Conservation (phyloP, 2,113 vertebrate genomes). For the Nothocercus julius region DNA sequence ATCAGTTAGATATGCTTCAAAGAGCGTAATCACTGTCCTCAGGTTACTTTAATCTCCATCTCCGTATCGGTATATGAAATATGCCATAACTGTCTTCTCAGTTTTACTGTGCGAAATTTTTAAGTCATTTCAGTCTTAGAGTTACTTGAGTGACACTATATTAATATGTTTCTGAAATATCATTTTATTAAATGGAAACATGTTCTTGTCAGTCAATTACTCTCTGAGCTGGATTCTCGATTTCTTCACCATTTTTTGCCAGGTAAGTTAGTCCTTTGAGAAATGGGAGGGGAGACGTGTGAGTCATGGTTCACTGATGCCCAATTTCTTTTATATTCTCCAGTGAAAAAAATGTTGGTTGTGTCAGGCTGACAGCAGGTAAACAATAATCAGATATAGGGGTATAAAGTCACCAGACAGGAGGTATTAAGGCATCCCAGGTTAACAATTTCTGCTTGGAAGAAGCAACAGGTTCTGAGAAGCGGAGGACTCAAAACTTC, state of each 20-base stretch:
- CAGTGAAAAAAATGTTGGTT: neutral
- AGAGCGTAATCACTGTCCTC: slow-evolving; percentile 14
- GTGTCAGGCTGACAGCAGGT: neutral
- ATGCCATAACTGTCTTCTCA: neutral
- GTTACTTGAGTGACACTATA: neutral
- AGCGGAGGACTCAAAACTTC: neutral
- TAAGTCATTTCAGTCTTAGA: slow-evolving; percentile 1
- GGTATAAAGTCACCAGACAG: neutral
- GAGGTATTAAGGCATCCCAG: neutral
- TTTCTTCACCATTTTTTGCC: neutral
- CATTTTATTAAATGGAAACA: neutral
- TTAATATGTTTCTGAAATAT: neutral
- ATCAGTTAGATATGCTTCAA: slow-evolving; percentile 39
- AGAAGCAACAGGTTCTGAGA: neutral
- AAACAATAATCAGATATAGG: neutral
- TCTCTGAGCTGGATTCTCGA: neutral
- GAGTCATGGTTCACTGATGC: neutral
- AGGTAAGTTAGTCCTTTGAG: neutral
- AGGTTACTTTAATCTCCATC: slow-evolving; percentile 20
- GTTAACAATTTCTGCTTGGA: neutral
- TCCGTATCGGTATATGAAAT: slow-evolving; percentile 16
- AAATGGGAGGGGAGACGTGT: neutral
- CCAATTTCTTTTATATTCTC: neutral
- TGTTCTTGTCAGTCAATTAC: neutral
- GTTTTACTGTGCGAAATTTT: neutral